Evolutionary conservation across 92 coral and sea anemone genomes (phyloP), one percentile per base, ranked within the genome.

Genomic region (Porites cylindrica): DNA sequence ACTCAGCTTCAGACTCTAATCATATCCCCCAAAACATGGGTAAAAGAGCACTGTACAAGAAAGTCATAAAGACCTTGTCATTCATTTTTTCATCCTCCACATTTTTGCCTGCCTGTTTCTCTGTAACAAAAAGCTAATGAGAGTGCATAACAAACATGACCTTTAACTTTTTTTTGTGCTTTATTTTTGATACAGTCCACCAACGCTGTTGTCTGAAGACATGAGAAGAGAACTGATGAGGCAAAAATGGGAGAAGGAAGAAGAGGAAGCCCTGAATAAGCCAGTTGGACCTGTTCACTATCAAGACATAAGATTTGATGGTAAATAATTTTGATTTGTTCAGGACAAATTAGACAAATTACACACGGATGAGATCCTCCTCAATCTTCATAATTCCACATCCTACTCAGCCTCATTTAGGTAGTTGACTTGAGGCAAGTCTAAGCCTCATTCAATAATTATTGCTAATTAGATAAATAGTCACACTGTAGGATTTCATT

Each of bases 261-360:
- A 90, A 24, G 93, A 97, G 23, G 98, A 95, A 79, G 95, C 95
- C 7, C 86, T 91, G 90, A 93, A 90, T 32, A 84, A 87, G 82
- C 99, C 98, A 0, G 93, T 92, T 18, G 99, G 99, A 47, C 96
- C 99, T 18, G 91, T 95, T n/a, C 99, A 97, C 85, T 97, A 97
- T 81, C 98, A 97, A 84, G 89, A 97, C 72, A 85, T 95, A n/a
- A 90, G 93, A 67, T 97, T 95, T 89, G 91, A 92, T 81, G 99
- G 99, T 97, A 70, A 84, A 78, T 68, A 56, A 10, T 12, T 10
- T 10, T 7, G 16, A 56, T 10, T 10, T 56, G 13, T 56, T 7
- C 16, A 56, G 61, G 13, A 56, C 4, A 56, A 2, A 10, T 56
- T 56, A 10, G 0, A 10, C 13, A 14, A 56, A 56, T 10, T 56